Conservation (phyloP, 2,888 invertebrate species). For the Thelaira solivaga region DNA sequence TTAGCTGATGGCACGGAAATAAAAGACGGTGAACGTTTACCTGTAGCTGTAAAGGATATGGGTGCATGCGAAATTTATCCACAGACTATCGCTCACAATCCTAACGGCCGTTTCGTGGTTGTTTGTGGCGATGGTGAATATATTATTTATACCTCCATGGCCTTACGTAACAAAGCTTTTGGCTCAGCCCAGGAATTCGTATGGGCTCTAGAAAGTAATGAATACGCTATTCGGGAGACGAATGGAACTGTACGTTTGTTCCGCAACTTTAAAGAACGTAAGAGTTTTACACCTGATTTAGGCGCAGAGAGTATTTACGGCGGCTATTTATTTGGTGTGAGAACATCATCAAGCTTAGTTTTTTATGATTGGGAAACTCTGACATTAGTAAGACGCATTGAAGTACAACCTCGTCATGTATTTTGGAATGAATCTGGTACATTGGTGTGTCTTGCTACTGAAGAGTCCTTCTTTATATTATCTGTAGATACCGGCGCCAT, state of each 20-base stretch:
- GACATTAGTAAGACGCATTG: constrained; percentile 94
- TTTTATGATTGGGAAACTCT: constrained; percentile 99
- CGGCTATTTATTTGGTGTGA: constrained; percentile 92
- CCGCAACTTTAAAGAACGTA: constrained; percentile 98
- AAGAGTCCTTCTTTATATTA: constrained; percentile 96
- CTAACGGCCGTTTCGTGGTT: constrained; percentile 94
- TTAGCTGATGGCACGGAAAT: constrained; percentile 81
- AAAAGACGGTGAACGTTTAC: constrained; percentile 94
- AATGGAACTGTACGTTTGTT: constrained; percentile 94
- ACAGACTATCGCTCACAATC: constrained; percentile 98
- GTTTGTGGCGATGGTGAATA: constrained; percentile 99
- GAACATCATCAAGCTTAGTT: constrained; percentile 92
- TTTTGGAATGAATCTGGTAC: constrained; percentile 98
- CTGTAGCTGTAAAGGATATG: constrained; percentile 98
- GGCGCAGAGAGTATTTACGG: constrained; percentile 98
- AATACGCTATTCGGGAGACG: constrained; percentile 92
- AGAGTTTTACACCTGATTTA: constrained; percentile 96
- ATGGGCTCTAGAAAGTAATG: constrained; percentile 97
- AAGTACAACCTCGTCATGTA: constrained; percentile 94
- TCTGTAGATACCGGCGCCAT: constrained; percentile 91
- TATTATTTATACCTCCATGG: constrained; percentile 99
- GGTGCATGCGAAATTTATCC: constrained; percentile 99
- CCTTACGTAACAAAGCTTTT: constrained; percentile 98
- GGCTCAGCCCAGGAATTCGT: constrained; percentile 99
- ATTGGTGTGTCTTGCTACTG: constrained; percentile 94